Conservation (phyloP, 2,888 invertebrate genomes). For the Agrotis segetum region DNA sequence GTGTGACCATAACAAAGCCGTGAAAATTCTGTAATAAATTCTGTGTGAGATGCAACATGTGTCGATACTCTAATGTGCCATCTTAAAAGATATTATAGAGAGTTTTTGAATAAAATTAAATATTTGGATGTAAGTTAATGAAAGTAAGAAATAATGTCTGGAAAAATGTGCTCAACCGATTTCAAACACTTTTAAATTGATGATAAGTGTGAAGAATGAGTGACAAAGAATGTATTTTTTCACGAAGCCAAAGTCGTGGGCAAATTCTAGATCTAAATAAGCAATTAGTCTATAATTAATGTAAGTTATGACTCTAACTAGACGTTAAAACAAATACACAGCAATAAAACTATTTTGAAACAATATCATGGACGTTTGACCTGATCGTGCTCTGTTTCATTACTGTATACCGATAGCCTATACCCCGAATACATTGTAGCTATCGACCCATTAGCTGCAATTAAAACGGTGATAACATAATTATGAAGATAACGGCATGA, state of each 20-base stretch:
- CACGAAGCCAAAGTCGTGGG: neutral
- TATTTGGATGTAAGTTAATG: too few relatives aligned
- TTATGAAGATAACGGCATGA: slow-evolving; percentile 76
- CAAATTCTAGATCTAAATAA: neutral
- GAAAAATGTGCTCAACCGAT: too few relatives aligned
- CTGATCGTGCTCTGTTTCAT: slow-evolving; percentile 49
- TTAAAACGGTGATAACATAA: slow-evolving; percentile 83
- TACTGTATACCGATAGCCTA: slow-evolving; percentile 69
- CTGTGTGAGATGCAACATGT: too few relatives aligned
- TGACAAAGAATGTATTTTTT: neutral
- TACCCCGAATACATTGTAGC: slow-evolving; percentile 78
- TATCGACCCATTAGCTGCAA: slow-evolving; percentile 86
- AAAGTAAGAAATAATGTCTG: too few relatives aligned
- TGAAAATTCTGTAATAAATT: too few relatives aligned
- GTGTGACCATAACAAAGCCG: too few relatives aligned
- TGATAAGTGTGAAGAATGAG: neutral
- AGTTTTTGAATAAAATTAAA: too few relatives aligned
- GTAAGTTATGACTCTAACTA: slow-evolving; percentile 22
- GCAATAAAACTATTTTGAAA: slow-evolving; percentile 69
- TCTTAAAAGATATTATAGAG: too few relatives aligned
- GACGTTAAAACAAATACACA: slow-evolving; percentile 47
- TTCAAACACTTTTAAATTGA: too few relatives aligned
- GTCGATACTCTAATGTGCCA: too few relatives aligned
- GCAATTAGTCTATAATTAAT: slow-evolving; percentile 4
- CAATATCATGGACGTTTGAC: slow-evolving; percentile 61